Percentiles rank a stretch among this genome's conserved stretches.
Evolutionary conservation across 1,140 invertebrate genomes (phyloP).

Genomic region (Ephestia elutella): DNA sequence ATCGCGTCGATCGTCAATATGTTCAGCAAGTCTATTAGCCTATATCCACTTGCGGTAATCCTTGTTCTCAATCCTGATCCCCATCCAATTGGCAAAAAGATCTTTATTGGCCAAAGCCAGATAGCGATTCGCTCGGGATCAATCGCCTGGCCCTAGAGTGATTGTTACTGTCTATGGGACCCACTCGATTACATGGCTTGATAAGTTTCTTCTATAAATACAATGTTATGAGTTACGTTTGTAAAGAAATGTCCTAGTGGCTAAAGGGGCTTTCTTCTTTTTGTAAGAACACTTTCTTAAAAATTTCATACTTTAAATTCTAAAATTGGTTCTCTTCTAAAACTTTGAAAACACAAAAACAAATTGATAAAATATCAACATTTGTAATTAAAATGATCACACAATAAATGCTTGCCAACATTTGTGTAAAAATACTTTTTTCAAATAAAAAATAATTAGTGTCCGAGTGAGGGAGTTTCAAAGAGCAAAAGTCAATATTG

Average conservation of each 20-base stretch:
- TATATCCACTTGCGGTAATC: constrained; percentile 33
- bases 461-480: constrained; percentile 33
- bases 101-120: constrained; percentile 58
- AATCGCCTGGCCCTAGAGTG: constrained; percentile 44
- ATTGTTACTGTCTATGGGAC: constrained; percentile 41
- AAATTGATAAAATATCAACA: too few relatives aligned
- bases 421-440: too few relatives aligned
- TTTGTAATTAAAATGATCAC: too few relatives aligned
- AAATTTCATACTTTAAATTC: too few relatives aligned
- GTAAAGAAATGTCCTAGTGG: background rate
- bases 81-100: constrained; percentile 53
- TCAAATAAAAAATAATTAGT: constrained; percentile 30
- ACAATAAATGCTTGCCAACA: too few relatives aligned
- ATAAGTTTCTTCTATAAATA: constrained; percentile 13
- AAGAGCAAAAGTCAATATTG: constrained; percentile 47
- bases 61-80: constrained; percentile 37
- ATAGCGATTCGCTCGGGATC: constrained; percentile 46
- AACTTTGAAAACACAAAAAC: too few relatives aligned
- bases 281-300: too few relatives aligned
- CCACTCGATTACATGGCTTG: constrained; percentile 23
- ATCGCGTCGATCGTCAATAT: background rate
- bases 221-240: background rate
- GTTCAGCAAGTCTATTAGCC: constrained; percentile 8
- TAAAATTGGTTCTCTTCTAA: too few relatives aligned
- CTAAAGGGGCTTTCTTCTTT: too few relatives aligned